Base-by-base conservation (phyloP, 2,888 invertebrate genomes). In the Xylophagus ater region DNA sequence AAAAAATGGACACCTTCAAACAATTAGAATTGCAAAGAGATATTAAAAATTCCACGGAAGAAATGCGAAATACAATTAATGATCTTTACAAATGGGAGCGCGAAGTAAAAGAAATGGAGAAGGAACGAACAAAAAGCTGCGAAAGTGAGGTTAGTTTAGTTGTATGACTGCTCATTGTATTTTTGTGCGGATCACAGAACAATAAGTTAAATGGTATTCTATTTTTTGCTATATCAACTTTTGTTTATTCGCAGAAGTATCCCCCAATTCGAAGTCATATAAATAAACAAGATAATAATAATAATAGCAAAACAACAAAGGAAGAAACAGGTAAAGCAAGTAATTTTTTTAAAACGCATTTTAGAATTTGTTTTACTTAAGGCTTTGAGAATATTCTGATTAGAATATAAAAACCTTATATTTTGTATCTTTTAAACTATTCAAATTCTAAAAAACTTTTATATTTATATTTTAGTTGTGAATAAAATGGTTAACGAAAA, bases 51-150 rank as follows among this genome's bases (percentile, higher is more conserved):
- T 58, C 56, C 34, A 55, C 59, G 6, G 51, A 51, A 7, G 59
- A 57, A 8, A 45, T 57, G 13, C 53, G 54, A 30, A 57, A 42
- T 26, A 49, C 53, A 7, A 45, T 62, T 0, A 56, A 53, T 18
- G 60, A 62, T 31, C 42, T 65, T 9, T 56, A 52, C 28, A 55
- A 49, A 32, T 64, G 65, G 64, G 58, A 62, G 37, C 57, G 57
- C 37, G 60, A 64, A 39, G 58, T 64, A 10, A 65, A 63, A 45
- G 52, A 49, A 38, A 59, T 59, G 36, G 63, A 63, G 37, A 52
- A 52, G 33, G 48, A 56, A 31, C 37, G 60, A 15, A 47, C 40
- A 36, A 13, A 42, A 48, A n/a, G 38, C 41, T 14, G 38, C 38
- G 8, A 42, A 41, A 26, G 30, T 39, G 34, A 47, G 40, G 43